These are phyloP conservation scores for Helobdella robusta DNA, from an alignment of 2,888 invertebrate genomes.

Conservation along the genomic window DNA sequence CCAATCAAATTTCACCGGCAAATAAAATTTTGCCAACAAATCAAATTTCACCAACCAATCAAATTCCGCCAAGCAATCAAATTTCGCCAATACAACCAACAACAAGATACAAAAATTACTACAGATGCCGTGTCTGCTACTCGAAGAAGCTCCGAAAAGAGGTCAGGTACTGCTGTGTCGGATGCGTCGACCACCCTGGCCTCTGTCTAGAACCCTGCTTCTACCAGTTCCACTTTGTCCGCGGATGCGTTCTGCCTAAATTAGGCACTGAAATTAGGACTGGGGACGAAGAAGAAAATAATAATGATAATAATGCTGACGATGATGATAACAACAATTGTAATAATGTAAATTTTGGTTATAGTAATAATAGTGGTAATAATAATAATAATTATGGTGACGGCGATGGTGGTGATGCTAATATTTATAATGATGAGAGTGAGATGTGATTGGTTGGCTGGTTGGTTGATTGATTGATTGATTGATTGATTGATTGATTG, in stretches of 20 bases:
- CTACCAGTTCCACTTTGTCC: slow-evolving; percentile 24
- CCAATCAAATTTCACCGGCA: too few relatives aligned
- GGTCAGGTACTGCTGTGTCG: slow-evolving; percentile 27
- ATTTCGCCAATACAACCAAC: too few relatives aligned
- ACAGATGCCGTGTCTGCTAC: slow-evolving; percentile 19
- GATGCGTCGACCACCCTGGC: slow-evolving; percentile 25
- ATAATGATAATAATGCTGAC: too few relatives aligned
- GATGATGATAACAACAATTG: too few relatives aligned
- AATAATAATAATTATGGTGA: not conserved
- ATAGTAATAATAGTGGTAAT: not conserved
- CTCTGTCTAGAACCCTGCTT: slow-evolving; percentile 28
- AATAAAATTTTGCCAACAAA: too few relatives aligned
- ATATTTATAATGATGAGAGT: not conserved
- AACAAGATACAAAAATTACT: too few relatives aligned
- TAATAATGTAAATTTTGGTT: not conserved
- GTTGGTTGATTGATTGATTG: too few relatives aligned
- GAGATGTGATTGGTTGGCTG: slow-evolving; percentile 8
- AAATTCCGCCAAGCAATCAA: too few relatives aligned
- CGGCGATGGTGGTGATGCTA: not conserved
- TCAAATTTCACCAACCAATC: too few relatives aligned
- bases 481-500: too few relatives aligned
- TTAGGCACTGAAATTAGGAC: too few relatives aligned
- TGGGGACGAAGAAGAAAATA: too few relatives aligned
- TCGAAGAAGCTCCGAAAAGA: slow-evolving; percentile 23
- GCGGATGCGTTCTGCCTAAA: slow-evolving; percentile 8